These are phyloP conservation scores for Cairina moschata DNA, from an alignment of 2,113 vertebrate species.

Conservation along the genomic window DNA sequence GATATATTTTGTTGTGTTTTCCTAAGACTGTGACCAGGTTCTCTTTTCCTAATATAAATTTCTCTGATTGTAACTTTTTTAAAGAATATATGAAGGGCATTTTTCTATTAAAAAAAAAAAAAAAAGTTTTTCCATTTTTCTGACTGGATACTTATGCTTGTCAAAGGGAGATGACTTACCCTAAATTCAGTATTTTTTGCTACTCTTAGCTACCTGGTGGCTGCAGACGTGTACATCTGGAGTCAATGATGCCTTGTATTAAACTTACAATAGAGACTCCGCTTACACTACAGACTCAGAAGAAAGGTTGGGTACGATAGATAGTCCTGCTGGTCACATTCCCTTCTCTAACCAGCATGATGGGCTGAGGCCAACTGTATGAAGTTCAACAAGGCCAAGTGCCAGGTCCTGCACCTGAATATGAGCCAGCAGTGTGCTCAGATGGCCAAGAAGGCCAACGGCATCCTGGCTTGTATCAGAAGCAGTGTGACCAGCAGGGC, in stretches of 20 bases:
- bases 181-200: neutral
- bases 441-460: too few relatives aligned
- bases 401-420: too few relatives aligned
- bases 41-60: neutral
- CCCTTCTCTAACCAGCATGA: neutral
- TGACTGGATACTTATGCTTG: neutral
- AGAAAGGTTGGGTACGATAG: neutral
- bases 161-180: neutral
- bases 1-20: neutral
- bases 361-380: too few relatives aligned
- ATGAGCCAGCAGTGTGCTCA: too few relatives aligned
- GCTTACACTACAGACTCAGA: neutral
- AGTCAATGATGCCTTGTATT: neutral
- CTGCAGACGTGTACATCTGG: neutral
- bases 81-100: neutral
- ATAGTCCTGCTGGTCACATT: neutral
- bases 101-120: neutral
- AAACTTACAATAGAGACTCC: neutral
- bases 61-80: neutral
- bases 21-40: neutral
- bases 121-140: neutral
- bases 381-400: too few relatives aligned
- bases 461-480: too few relatives aligned
- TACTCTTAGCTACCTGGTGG: neutral
- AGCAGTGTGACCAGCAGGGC: too few relatives aligned